These are phyloP conservation scores for Zaprionus africanus DNA, from an alignment of 1,140 invertebrate genomes.

Conservation along the genomic window DNA sequence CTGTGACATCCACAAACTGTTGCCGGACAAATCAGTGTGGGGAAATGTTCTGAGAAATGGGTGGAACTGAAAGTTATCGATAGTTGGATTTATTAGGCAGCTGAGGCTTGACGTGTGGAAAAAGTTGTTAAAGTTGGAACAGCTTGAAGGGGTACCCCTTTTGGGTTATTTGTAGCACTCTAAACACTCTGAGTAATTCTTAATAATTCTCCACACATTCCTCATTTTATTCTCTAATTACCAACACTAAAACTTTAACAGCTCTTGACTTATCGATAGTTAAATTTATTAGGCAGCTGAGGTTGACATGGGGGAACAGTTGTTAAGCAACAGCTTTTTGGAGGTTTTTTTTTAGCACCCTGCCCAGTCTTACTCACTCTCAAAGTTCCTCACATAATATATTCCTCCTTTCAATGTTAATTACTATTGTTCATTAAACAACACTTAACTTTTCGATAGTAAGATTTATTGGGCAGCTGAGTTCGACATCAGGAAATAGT, in stretches of 20 bases:
- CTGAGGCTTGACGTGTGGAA: not conserved
- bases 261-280: not conserved
- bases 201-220: not conserved
- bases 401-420: constrained; percentile 3
- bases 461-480: too few species aligned
- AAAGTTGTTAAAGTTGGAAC: too few species aligned
- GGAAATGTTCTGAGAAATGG: too few species aligned
- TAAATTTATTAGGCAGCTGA: not conserved
- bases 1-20: constrained; percentile 11
- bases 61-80: not conserved
- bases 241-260: too few species aligned
- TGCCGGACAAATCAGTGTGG: not conserved
- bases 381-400: not conserved
- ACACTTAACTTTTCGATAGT: too few species aligned
- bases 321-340: too few species aligned
- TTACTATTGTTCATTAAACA: constrained; percentile 2
- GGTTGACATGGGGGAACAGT: too few species aligned
- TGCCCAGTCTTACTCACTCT: not conserved
- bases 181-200: not conserved
- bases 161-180: not conserved
- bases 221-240: not conserved
- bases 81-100: not conserved
- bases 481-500: too few species aligned
- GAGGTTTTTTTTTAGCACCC: not conserved
- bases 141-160: not conserved